Evolutionary conservation across 2,888 invertebrate species (phyloP), one percentile per base, ranked within the genome.

Genomic region (Nemoura dubitans): DNA sequence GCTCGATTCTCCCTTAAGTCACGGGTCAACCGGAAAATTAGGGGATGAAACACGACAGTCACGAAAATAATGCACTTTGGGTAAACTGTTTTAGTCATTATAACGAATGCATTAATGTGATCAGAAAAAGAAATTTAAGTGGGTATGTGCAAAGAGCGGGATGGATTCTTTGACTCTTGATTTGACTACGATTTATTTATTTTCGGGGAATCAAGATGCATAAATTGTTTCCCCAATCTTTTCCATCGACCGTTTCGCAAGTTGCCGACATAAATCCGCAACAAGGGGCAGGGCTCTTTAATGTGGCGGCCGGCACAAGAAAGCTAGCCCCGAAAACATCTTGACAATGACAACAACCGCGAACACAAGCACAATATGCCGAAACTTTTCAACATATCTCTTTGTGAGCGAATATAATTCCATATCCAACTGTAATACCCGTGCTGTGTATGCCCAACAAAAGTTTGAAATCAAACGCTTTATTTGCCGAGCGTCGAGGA

Each of bases 1-100:
- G 78, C 27, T 29, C 78, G 14, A 59, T 14, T 3, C 59, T 59
- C 59, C 59, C 59, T 59, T 59, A 59, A 7, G 59, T 29, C 78
- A 78, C 27, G 78, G 78, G 43, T 83, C 83, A 83, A 7, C 83
- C 83, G 59, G 83, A 59, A 83, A 83, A 83, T 83, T 42, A 81
- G 30, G 81, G 59, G 59, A 59, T 59, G 59, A 59, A 59, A 59
- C 59, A 59, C 59, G 59, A 59, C 2, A 59, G 59, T 59, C 59
- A 59, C 59, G 59, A 14, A 59, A 59, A 59, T 59, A 59, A 59
- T 59, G 59, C 59, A 59, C 59, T 59, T 21, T 59, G 59, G 16
- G 59, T 59, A 59, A 59, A 59, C 59, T 59, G 59, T 59, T 59
- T 59, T 59, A 59, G 59, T 21, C 59, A 59, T 59, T 59, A 59